phyloP scores from a whole-genome alignment of 2,888 invertebrate genomes.

The Drosophila mulleri region DNA sequence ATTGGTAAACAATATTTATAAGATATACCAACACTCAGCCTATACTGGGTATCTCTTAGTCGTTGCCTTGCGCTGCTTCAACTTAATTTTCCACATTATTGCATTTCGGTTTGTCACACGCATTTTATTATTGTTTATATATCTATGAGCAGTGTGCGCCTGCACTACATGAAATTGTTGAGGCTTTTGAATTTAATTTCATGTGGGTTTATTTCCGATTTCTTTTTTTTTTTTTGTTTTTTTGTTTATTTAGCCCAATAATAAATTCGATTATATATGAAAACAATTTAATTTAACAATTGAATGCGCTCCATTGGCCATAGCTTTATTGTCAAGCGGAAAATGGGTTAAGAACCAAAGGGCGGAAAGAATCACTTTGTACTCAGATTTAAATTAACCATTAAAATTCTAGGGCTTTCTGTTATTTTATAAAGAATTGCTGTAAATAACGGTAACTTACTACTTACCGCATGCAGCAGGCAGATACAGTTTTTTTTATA shows the following conservation, averaged over 20 bases:
- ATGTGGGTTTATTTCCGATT: slow-evolving; percentile 7
- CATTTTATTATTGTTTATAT: slow-evolving; percentile 51
- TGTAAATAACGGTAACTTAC: neutral
- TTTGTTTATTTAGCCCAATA: neutral
- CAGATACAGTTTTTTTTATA: slow-evolving; percentile 4
- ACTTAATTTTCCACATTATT: slow-evolving; percentile 28
- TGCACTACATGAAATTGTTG: slow-evolving; percentile 59
- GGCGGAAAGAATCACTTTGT: neutral
- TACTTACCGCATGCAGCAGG: slow-evolving; percentile 74
- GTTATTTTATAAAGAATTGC: neutral
- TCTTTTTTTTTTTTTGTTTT: neutral
- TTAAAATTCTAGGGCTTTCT: too few relatives aligned
- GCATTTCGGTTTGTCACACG: slow-evolving; percentile 29
- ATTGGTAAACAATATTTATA: neutral
- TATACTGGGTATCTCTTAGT: slow-evolving; percentile 1
- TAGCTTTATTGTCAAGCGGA: neutral
- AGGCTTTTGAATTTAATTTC: slow-evolving; percentile 33
- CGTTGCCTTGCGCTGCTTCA: slow-evolving; percentile 2
- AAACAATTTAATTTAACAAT: slow-evolving; percentile 41
- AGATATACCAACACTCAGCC: too few relatives aligned
- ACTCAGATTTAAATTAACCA: neutral
- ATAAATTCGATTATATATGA: slow-evolving; percentile 23
- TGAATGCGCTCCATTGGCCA: slow-evolving; percentile 30
- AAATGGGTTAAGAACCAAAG: slow-evolving; percentile 7
- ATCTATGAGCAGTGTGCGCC: slow-evolving; percentile 33